Evolutionary conservation across 2,113 vertebrate genomes (phyloP).

Genomic region (Myiozetetes cayanensis): DNA sequence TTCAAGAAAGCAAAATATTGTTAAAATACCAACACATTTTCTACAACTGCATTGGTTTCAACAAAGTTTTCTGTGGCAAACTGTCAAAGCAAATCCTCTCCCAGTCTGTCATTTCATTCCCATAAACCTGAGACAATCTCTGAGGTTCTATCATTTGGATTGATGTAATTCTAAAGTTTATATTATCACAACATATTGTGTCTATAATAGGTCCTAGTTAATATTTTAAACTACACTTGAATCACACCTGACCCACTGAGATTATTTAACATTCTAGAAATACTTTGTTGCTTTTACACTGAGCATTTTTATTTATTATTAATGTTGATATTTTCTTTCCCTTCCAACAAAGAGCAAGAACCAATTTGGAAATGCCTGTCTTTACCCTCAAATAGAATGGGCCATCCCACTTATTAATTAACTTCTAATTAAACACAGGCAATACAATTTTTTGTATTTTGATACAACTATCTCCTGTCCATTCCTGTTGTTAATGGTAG

Average conservation of each 20-base stretch:
- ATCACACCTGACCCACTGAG: fast-evolving
- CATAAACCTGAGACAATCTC: no score
- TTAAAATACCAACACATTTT: not conserved
- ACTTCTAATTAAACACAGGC: no score
- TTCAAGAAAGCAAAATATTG: not conserved
- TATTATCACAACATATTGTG: not conserved
- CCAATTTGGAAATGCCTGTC: no score
- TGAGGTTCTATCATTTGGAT: no score
- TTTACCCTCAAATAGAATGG: no score
- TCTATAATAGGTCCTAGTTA: not conserved
- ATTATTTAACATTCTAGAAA: not conserved
- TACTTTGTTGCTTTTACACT: not conserved
- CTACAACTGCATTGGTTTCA: not conserved
- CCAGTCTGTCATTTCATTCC: not conserved
- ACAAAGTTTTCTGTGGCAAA: not conserved
- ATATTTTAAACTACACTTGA: not conserved
- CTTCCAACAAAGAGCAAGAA: no score
- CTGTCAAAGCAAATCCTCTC: not conserved
- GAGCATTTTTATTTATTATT: not conserved
- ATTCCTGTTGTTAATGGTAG: not conserved
- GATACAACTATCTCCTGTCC: no score
- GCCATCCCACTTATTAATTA: no score
- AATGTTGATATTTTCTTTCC: not conserved
- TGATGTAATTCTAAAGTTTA: not conserved
- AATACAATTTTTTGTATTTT: no score